Base-by-base conservation (phyloP, 1,140 invertebrate species). In the Pachyrhynchus sulphureomaculatus region DNA sequence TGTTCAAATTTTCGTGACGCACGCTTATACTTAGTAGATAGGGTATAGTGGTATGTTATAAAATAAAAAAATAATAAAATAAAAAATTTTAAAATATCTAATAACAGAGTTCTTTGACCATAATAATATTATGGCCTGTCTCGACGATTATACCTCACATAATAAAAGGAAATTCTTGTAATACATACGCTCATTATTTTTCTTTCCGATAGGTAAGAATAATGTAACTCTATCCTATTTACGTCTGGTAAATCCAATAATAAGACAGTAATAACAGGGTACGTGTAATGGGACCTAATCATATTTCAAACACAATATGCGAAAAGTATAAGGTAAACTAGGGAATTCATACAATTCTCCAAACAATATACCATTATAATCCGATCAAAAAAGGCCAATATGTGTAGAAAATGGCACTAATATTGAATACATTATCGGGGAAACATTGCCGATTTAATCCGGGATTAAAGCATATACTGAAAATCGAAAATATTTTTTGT, bases 351-450 rank as follows among this genome's bases (percentile, higher is more conserved):
- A 39, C 36, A 39, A 39, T 39, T 8, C 36, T 13, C 20, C 41
- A 18, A 23, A 44, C 41, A 44, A 44, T 44, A 44, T 10, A 18
- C 4, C 6, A 5, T n/a, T 20, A 20, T 57, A 57, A 57, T 57
- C 54, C 54, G 41, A 34, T 57, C 42, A 47, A 36, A 56, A 55
- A 57, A 57, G 54, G 54, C 41, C 54, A 47, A 57, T 47, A 57
- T 57, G 24, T 57, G 33, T 57, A 47, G 54, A 29, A 57, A 47
- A 47, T 34, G 10, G 54, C 44, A 29, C 42, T 57, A 45, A 48
- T 45, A 57, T 17, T 47, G 54, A 57, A 57, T 57, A 57, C 24
- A 57, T 57, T 57, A 57, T 29, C 44, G 42, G n/a, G 20, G 20
- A 24, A 23, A 34, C 26, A 57, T 57, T 57, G 54, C 36, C n/a